These are phyloP conservation scores for Centrocercus urophasianus DNA, from an alignment of 2,113 vertebrate species.

Conservation along the genomic window DNA sequence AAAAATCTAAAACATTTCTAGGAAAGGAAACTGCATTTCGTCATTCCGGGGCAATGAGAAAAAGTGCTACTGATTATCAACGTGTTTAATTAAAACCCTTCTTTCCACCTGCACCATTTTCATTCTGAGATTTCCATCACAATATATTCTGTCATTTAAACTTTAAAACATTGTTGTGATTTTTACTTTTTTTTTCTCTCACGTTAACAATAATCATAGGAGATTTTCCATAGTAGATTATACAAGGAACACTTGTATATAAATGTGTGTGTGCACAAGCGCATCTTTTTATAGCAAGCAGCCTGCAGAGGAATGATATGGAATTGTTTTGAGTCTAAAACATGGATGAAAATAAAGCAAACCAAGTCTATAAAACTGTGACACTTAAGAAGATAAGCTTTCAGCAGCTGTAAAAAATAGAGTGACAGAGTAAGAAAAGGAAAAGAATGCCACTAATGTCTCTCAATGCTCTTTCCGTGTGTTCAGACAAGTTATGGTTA, in stretches of 20 bases:
- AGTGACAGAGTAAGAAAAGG: slow-evolving; percentile 57
- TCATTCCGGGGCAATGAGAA: slow-evolving; percentile 22
- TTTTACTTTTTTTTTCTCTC: not conserved
- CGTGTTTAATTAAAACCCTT: slow-evolving; percentile 11
- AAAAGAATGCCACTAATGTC: slow-evolving; percentile 42
- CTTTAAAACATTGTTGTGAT: not conserved
- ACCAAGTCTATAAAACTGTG: slow-evolving; percentile 18
- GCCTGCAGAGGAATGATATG: not conserved
- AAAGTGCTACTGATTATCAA: not conserved
- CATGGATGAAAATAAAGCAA: slow-evolving; percentile 29
- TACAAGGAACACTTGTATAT: not conserved
- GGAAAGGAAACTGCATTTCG: slow-evolving; percentile 6
- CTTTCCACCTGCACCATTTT: not conserved
- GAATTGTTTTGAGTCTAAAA: slow-evolving; percentile 24
- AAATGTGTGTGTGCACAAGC: not conserved
- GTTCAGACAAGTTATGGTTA: slow-evolving; percentile 64
- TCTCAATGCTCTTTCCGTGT: slow-evolving; percentile 48
- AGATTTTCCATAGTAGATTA: not conserved
- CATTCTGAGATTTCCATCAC: not conserved
- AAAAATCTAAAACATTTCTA: slow-evolving; percentile 11
- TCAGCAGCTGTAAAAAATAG: slow-evolving; percentile 46
- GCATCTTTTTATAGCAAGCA: not conserved
- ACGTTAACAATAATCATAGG: not conserved
- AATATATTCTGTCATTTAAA: not conserved
- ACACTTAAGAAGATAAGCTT: slow-evolving; percentile 30